Evolutionary conservation across 1,140 invertebrate species (phyloP).

Genomic region (Pentalonia nigronervosa): DNA sequence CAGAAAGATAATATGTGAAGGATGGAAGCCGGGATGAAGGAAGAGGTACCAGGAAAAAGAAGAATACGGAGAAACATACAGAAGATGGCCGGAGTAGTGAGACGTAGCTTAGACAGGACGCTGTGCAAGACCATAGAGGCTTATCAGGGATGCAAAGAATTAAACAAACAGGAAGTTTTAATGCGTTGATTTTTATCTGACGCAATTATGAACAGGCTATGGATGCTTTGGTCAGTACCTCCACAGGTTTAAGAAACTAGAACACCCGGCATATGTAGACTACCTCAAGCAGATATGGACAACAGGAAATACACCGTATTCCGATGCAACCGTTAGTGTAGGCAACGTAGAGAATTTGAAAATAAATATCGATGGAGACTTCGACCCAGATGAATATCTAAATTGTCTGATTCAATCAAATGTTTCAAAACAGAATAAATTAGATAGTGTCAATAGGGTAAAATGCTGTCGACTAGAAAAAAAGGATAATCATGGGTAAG

Average conservation of each 20-base stretch:
- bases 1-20: not conserved
- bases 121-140: too few relatives aligned
- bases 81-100: not conserved
- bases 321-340: not conserved
- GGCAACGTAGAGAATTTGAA: too few relatives aligned
- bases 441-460: too few relatives aligned
- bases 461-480: not conserved
- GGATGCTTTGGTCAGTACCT: not conserved
- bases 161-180: not conserved
- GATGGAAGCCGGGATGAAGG: not conserved
- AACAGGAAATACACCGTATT: not conserved
- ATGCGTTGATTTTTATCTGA: not conserved
- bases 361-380: too few relatives aligned
- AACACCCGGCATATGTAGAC: not conserved
- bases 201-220: not conserved
- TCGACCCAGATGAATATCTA: too few relatives aligned
- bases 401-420: too few relatives aligned
- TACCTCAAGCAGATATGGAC: not conserved
- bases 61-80: not conserved
- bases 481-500: not conserved
- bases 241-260: not conserved
- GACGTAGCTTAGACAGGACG: not conserved
- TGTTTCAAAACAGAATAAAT: too few relatives aligned
- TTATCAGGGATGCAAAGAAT: not conserved
- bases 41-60: not conserved